These are phyloP conservation scores for Nicator chloris DNA, from an alignment of 2,113 vertebrate genomes.

Conservation along the genomic window DNA sequence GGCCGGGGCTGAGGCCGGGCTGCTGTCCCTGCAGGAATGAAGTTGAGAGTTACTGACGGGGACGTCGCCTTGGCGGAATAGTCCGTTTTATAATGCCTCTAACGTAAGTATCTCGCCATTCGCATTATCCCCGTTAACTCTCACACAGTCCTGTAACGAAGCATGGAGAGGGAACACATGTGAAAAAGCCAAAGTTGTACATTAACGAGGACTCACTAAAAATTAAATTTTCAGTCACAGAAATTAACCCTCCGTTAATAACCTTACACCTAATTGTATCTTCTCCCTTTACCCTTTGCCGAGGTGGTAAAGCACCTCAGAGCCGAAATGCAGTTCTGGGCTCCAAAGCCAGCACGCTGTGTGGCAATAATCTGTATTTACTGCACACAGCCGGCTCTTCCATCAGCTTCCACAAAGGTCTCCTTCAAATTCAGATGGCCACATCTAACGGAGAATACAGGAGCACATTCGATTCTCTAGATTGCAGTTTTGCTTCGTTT, in stretches of 20 bases:
- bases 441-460: not conserved
- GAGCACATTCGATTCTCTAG: not conserved
- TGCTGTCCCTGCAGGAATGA: fast-evolving
- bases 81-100: not conserved
- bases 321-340: too few relatives aligned
- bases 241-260: not conserved
- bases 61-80: fast-evolving
- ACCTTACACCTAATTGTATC: too few relatives aligned
- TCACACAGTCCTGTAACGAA: not conserved
- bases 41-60: fast-evolving
- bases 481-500: not conserved
- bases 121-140: fast-evolving
- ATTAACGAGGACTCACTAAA: not conserved
- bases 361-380: not conserved
- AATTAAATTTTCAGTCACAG: not conserved
- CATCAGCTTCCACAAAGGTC: not conserved
- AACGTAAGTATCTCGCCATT: not conserved
- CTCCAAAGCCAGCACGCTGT: too few relatives aligned
- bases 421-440: too few relatives aligned
- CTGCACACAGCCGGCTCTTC: fast-evolving
- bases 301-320: fast-evolving
- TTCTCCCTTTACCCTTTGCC: not conserved
- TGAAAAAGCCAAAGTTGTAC: not conserved
- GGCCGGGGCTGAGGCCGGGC: fast-evolving
- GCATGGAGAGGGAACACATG: not conserved